These are phyloP conservation scores for Eupithecia exiguata DNA, from an alignment of 2,888 invertebrate species.

Conservation along the genomic window DNA sequence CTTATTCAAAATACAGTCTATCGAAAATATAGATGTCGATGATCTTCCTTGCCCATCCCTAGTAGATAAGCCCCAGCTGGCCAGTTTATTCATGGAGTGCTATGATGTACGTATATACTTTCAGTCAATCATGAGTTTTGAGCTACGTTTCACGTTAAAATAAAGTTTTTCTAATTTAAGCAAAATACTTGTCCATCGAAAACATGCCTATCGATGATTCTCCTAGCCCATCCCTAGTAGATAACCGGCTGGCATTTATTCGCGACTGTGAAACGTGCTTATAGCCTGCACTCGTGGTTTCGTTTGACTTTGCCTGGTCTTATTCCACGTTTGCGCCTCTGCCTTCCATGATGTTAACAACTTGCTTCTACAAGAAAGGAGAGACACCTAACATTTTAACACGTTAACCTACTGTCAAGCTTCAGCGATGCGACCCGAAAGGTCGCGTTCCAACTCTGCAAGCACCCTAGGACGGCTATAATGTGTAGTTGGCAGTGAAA, in stretches of 20 bases:
- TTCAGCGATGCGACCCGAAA: background rate
- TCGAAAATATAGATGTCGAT: slow-evolving; percentile 10
- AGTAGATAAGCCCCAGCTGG: slow-evolving; percentile 58
- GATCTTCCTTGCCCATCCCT: slow-evolving; percentile 34
- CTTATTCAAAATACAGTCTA: too few relatives aligned
- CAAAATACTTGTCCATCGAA: background rate
- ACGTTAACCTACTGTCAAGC: background rate
- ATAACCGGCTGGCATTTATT: slow-evolving; percentile 65
- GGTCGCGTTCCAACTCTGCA: background rate
- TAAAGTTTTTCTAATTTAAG: too few relatives aligned
- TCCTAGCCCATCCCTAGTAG: slow-evolving; percentile 41
- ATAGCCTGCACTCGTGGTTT: slow-evolving; percentile 50
- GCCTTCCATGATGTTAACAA: background rate
- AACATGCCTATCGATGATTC: slow-evolving; percentile 17
- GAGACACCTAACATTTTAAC: background rate
- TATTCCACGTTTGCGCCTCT: slow-evolving; percentile 10
- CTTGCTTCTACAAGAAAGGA: background rate
- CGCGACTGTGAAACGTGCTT: slow-evolving; percentile 58
- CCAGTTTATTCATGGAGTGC: slow-evolving; percentile 54
- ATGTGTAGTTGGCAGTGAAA: background rate
- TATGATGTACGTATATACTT: too few relatives aligned
- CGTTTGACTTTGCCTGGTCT: slow-evolving; percentile 39
- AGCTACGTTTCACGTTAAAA: too few relatives aligned
- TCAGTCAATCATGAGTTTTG: too few relatives aligned
- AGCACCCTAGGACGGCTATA: background rate